Percentiles rank a stretch among this genome's conserved stretches.
phyloP scores from a whole-genome alignment of 1,140 invertebrate species.

The Leptonema lineaticorne region DNA sequence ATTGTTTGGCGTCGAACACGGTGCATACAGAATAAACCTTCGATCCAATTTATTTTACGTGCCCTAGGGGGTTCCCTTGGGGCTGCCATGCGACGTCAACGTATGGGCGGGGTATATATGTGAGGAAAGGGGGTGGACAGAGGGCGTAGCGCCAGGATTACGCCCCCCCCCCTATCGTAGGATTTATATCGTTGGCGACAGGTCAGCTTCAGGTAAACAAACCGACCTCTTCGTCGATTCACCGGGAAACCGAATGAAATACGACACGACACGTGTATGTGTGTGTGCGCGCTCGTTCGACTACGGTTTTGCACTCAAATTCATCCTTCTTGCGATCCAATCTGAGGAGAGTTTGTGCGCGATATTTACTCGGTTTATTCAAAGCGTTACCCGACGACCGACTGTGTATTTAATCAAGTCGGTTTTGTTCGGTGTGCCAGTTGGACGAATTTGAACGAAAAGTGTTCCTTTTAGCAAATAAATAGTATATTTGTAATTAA shows the following conservation, averaged over 20 bases:
- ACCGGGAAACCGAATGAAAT: slow-evolving; percentile 18
- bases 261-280: neutral
- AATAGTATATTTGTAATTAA: no score
- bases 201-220: slow-evolving; percentile 30
- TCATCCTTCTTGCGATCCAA: no score
- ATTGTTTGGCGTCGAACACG: neutral
- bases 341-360: no score
- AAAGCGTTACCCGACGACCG: no score
- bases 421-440: no score
- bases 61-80: no score
- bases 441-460: no score
- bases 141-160: slow-evolving; percentile 14
- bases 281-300: neutral
- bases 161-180: neutral
- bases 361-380: no score
- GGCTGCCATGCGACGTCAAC: no score
- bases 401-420: no score
- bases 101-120: neutral
- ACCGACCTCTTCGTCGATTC: slow-evolving; percentile 10
- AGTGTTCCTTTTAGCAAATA: no score
- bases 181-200: slow-evolving; percentile 27
- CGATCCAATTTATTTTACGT: slow-evolving; percentile 18
- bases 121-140: neutral
- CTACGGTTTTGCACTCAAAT: neutral
- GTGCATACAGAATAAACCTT: slow-evolving; percentile 18